Evolutionary conservation across 2,888 invertebrate species (phyloP).

Genomic region (Cerastis leucographa): DNA sequence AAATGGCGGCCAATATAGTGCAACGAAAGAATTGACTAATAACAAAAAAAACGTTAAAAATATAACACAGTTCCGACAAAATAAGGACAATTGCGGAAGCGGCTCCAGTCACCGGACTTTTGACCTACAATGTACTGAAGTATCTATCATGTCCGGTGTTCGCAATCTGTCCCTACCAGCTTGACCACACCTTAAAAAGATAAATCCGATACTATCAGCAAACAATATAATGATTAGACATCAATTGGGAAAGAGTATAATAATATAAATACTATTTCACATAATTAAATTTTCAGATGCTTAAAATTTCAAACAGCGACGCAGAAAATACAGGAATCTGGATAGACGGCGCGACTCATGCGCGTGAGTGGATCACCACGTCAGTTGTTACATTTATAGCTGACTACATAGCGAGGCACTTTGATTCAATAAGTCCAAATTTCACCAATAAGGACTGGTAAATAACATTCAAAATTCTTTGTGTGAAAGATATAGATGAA

Average conservation of each 20-base stretch:
- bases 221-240: background rate
- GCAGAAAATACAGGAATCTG: constrained; percentile 92
- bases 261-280: background rate
- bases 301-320: constrained; percentile 93
- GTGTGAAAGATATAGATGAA: background rate
- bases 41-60: background rate
- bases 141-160: background rate
- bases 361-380: constrained; percentile 97
- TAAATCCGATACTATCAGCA: background rate
- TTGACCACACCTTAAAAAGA: background rate
- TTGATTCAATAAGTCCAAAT: constrained; percentile 91
- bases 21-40: background rate
- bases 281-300: constrained; percentile 76
- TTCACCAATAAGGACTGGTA: constrained; percentile 96
- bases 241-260: background rate
- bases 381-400: constrained; percentile 94
- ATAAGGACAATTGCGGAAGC: no score
- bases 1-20: background rate
- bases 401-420: constrained; percentile 93
- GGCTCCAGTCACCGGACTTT: no score
- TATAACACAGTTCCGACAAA: no score
- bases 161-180: background rate
- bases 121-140: no score
- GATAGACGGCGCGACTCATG: constrained; percentile 96
- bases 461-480: constrained; percentile 51